Conservation (phyloP, 2,888 invertebrate genomes). For the Byasa hedistus region DNA sequence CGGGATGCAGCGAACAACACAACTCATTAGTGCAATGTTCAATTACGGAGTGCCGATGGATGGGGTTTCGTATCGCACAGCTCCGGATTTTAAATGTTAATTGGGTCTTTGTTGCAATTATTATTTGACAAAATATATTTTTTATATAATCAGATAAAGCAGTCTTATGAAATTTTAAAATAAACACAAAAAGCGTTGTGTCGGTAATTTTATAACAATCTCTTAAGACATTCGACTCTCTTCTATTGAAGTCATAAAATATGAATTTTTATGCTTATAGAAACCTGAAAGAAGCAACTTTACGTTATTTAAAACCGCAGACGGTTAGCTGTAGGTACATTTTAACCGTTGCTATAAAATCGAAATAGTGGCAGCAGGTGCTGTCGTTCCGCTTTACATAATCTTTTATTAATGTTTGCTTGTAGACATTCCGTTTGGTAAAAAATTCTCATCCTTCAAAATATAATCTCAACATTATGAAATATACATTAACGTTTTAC, state of each 20-base stretch:
- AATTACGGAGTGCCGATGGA: conserved; percentile 68
- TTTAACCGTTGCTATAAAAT: conserved; percentile 29
- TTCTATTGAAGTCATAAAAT: background rate
- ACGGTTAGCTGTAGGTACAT: conserved; percentile 15
- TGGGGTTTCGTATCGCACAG: conserved; percentile 38
- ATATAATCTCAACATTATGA: conserved; percentile 4
- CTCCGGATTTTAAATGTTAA: conserved; percentile 35
- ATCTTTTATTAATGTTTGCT: conserved; percentile 28
- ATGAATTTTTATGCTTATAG: background rate
- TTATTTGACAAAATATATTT: background rate
- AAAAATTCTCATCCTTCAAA: conserved; percentile 1
- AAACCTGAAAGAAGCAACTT: conserved; percentile 2
- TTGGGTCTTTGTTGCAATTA: conserved; percentile 38
- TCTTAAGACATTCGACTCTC: background rate
- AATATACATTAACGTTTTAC: background rate
- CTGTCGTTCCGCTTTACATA: conserved; percentile 26
- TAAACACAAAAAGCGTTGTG: background rate
- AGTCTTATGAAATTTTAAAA: background rate
- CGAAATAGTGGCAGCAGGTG: conserved; percentile 29
- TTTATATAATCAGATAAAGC: background rate
- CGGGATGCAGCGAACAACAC: conserved; percentile 72
- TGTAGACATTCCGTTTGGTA: conserved; percentile 14
- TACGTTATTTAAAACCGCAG: conserved; percentile 4
- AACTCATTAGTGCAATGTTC: conserved; percentile 78
- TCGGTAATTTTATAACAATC: background rate